Conservation (phyloP, 2,797 vertebrate species). For the Eulemur mongoz region DNA sequence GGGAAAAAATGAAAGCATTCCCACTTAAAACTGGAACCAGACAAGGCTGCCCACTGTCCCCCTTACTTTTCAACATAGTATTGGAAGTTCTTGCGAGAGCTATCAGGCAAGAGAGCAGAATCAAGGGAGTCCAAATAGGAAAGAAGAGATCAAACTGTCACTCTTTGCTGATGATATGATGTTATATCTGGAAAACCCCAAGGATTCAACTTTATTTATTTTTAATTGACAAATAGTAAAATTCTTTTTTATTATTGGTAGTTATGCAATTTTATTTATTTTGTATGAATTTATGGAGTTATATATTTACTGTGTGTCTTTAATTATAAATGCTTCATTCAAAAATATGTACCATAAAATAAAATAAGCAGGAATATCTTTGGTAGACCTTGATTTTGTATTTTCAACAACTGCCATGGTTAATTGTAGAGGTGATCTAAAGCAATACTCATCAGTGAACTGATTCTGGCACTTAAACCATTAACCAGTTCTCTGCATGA, state of each 20-base stretch:
- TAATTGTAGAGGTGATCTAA: background rate
- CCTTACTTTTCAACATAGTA: no score
- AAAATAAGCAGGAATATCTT: background rate
- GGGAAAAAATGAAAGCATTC: no score
- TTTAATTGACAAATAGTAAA: background rate
- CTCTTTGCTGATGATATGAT: no score
- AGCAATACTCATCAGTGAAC: background rate
- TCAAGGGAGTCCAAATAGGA: no score
- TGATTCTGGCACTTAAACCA: background rate
- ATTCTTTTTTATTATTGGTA: background rate
- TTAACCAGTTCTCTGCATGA: background rate
- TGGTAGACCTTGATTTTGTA: background rate
- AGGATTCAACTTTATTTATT: no score
- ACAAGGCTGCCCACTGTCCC: no score
- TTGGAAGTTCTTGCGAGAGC: no score
- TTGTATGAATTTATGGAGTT: no score
- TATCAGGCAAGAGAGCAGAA: no score
- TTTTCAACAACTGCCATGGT: background rate
- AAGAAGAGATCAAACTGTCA: no score
- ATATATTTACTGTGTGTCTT: background rate
- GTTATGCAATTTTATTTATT: background rate
- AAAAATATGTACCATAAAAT: background rate
- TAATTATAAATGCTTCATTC: background rate
- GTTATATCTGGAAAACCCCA: no score
- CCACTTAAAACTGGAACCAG: no score